Base-by-base conservation (phyloP, 2,797 vertebrate genomes). In the Fundulus diaphanus region DNA sequence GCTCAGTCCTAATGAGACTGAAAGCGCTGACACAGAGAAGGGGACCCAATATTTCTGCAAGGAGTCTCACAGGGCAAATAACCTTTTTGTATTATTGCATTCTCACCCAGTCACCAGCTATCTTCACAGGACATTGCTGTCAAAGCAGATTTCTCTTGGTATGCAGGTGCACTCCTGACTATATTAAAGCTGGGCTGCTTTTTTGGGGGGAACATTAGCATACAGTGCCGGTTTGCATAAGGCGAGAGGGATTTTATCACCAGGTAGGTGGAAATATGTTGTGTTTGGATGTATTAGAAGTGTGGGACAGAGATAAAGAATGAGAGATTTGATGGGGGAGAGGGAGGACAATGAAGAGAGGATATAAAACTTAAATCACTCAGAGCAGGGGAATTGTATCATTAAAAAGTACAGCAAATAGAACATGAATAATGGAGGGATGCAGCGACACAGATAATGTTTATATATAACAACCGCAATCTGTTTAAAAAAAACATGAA, bases 61-160 rank as follows among this genome's bases (percentile, higher is more conserved):
- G 68, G 82, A 86, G 78, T 85, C 83, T 89, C 74, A 12, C 86
- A 78, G 86, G 87, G 85, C 82, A 81, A 90, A 88, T 90, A 91
- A 90, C 85, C 89, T 89, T 87, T 87, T 79, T 83, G 82, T 90
- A 84, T 89, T 88, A 91, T 91, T 92, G 89, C 85, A 46, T 89
- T 88, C 86, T 83, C 84, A 79, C 72, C 79, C 78, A 78, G 86
- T 89, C 85, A 61, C 80, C 82, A 74, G 81, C 74, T 83, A 72
- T 82, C 88, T 80, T 83, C 85, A 75, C 85, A 84, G 78, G 77
- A 86, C 91, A 57, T 61, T 92, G 90, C 90, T 89, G 89, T 88
- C 88, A 91, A 87, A 88, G 90, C 87, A 88, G 31, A 86, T 90
- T 92, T 83, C 67, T 80, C 24, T 81, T 57, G 81, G 79, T 88